phyloP scores from a whole-genome alignment of 1,140 invertebrate genomes.

The Drosophila ambigua region DNA sequence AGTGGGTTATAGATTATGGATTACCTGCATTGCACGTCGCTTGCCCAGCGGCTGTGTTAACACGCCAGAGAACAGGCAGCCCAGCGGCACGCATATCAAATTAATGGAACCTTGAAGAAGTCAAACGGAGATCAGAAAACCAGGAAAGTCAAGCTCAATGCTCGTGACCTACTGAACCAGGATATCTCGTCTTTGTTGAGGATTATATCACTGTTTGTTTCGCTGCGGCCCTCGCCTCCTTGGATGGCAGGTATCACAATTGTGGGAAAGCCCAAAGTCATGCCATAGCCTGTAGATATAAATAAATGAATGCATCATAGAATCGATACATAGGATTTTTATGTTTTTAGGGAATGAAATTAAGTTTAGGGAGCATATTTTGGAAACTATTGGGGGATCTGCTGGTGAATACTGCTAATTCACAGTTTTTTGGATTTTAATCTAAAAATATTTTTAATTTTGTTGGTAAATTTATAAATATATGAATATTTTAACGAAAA shows the following conservation, averaged over 20 bases:
- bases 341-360: constrained; percentile 20
- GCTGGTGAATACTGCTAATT: no score
- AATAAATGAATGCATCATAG: neutral
- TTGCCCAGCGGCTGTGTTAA: constrained; percentile 89
- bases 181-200: constrained; percentile 88
- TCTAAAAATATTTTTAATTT: no score
- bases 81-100: constrained; percentile 90
- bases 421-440: no score
- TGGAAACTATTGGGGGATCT: no score
- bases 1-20: constrained; percentile 13
- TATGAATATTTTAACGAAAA: no score
- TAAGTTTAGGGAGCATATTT: no score
- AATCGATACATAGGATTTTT: neutral
- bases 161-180: constrained; percentile 88
- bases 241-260: constrained; percentile 90
- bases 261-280: constrained; percentile 90
- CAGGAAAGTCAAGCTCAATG: neutral
- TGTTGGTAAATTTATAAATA: no score
- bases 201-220: constrained; percentile 83
- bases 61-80: constrained; percentile 89
- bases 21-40: constrained; percentile 88
- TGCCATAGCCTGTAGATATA: constrained; percentile 87
- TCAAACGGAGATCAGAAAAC: neutral
- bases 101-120: constrained; percentile 88
- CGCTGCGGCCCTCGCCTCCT: constrained; percentile 84